phyloP scores from a whole-genome alignment of 2,113 vertebrate genomes.

The Onychorhynchus coronatus region DNA sequence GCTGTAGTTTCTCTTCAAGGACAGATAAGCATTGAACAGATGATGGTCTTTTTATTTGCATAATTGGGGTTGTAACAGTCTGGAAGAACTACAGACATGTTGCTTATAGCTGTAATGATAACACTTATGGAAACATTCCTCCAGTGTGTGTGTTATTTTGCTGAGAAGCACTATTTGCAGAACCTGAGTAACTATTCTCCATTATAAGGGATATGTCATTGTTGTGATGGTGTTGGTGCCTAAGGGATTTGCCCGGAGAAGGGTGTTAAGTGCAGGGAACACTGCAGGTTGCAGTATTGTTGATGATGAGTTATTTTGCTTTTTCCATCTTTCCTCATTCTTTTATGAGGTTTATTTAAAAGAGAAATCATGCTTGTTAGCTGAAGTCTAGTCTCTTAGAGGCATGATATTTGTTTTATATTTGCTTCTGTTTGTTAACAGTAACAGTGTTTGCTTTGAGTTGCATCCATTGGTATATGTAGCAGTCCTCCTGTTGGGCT shows the following conservation, averaged over 20 bases:
- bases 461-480: neutral
- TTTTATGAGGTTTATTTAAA: neutral
- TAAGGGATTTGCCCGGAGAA: neutral
- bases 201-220: neutral
- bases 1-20: neutral
- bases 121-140: accelerated
- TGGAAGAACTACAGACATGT: neutral
- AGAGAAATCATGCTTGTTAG: neutral
- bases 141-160: neutral
- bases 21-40: neutral
- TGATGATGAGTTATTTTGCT: neutral
- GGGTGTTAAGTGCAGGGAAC: neutral
- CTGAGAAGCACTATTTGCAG: neutral
- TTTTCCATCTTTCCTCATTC: neutral
- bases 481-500: neutral
- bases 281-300: neutral
- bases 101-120: neutral
- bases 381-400: neutral
- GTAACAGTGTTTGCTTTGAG: neutral
- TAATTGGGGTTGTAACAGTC: neutral
- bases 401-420: neutral
- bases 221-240: neutral
- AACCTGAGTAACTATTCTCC: neutral
- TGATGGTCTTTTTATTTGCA: neutral
- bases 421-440: neutral